phyloP scores from a whole-genome alignment of 1,140 invertebrate species.

The Rhagoletis pomonella region DNA sequence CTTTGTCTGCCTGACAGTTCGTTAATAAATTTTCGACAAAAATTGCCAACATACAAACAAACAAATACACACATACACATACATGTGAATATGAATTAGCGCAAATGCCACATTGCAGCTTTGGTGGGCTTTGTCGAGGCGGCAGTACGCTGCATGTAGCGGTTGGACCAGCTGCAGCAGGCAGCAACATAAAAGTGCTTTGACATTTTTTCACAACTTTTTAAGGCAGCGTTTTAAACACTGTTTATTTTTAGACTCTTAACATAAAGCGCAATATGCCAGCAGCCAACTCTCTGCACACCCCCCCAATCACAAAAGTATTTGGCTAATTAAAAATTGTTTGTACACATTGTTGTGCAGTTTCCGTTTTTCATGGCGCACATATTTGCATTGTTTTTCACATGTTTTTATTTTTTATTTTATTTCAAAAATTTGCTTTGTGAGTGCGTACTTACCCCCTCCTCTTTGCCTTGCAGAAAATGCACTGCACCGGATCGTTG shows the following conservation, averaged over 20 bases:
- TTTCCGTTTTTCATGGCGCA: constrained; percentile 9
- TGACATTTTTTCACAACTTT: constrained; percentile 39
- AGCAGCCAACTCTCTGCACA: neutral
- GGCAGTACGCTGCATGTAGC: neutral
- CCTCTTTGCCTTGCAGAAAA: constrained; percentile 92
- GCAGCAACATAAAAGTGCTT: neutral
- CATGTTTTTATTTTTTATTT: constrained; percentile 52
- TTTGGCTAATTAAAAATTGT: constrained; percentile 56
- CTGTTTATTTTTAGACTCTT: neutral
- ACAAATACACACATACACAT: too few relatives aligned
- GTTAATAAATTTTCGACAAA: constrained; percentile 47
- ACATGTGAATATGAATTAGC: neutral
- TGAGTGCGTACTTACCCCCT: constrained; percentile 82
- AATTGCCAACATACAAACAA: neutral
- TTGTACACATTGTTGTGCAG: constrained; percentile 61
- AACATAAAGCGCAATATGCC: neutral
- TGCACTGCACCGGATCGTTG: constrained; percentile 94
- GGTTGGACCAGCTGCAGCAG: neutral
- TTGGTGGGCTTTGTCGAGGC: constrained; percentile 24
- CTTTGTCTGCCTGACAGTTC: neutral
- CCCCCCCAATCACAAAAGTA: constrained; percentile 16
- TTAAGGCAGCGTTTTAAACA: neutral
- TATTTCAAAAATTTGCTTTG: neutral
- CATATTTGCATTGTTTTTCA: constrained; percentile 52
- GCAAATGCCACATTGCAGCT: neutral